Percentiles rank a stretch among this genome's conserved stretches.
These are phyloP conservation scores for Zaprionus davidi DNA, from an alignment of 1,140 invertebrate species.

Conservation along the genomic window DNA sequence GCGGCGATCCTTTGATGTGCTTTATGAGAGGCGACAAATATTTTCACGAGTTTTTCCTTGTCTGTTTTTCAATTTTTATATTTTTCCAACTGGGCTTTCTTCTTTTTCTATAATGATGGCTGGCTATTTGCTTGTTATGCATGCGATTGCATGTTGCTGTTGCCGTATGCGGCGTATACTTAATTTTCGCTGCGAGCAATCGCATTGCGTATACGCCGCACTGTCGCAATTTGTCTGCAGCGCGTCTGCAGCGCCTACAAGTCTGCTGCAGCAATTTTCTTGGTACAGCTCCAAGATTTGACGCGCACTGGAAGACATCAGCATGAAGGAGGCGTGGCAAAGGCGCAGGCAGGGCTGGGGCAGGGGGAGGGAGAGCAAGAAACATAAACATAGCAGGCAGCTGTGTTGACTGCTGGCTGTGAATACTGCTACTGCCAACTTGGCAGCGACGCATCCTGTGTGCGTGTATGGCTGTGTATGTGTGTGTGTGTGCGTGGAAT, in stretches of 20 bases:
- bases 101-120: slow-evolving; percentile 53
- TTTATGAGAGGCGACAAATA: background rate
- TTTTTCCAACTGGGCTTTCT: slow-evolving; percentile 12
- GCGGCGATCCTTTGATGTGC: slow-evolving; percentile 60
- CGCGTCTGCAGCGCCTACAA: slow-evolving; percentile 73
- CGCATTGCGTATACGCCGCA: slow-evolving; percentile 64
- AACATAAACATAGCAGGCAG: slow-evolving; percentile 73
- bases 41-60: slow-evolving; percentile 18
- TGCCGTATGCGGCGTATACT: slow-evolving; percentile 51
- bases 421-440: slow-evolving; percentile 62
- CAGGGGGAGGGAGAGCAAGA: slow-evolving; percentile 7
- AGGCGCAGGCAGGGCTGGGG: background rate
- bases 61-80: slow-evolving; percentile 24
- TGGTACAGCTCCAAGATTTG: slow-evolving; percentile 51
- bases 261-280: slow-evolving; percentile 70
- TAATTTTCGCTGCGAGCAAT: slow-evolving; percentile 40
- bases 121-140: slow-evolving; percentile 79
- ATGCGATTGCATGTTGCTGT: slow-evolving; percentile 48
- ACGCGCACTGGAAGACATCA: slow-evolving; percentile 33
- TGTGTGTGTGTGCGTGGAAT: slow-evolving; percentile 47
- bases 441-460: slow-evolving; percentile 73
- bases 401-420: slow-evolving; percentile 20
- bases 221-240: slow-evolving; percentile 59
- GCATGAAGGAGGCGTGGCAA: slow-evolving; percentile 22
- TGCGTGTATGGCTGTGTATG: slow-evolving; percentile 20